Conservation (phyloP, 2,888 invertebrate species). For the Plebejus argus region DNA sequence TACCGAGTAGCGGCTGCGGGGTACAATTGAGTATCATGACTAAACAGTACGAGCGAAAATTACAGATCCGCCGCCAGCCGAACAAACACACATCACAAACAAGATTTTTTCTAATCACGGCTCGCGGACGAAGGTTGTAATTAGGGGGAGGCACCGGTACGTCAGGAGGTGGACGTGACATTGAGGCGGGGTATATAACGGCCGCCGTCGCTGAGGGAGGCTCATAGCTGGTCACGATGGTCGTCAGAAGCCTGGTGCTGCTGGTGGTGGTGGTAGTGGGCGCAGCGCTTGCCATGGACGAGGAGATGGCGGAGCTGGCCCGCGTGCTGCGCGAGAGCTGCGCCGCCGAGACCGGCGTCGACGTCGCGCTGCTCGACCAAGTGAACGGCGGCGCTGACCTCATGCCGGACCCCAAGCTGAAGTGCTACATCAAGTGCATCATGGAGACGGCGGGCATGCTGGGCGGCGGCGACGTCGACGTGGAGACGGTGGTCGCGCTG, state of each 20-base stretch:
- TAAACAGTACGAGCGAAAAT: conserved; percentile 46
- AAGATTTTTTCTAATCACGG: conserved; percentile 51
- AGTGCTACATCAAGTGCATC: conserved; percentile 71
- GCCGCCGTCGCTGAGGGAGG: not conserved
- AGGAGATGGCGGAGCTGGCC: conserved; percentile 68
- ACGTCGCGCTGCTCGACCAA: conserved; percentile 54
- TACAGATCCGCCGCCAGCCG: conserved; percentile 40
- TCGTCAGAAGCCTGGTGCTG: not conserved
- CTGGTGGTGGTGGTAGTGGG: conserved; percentile 37
- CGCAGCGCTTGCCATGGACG: conserved; percentile 52
- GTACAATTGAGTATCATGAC: conserved; percentile 56
- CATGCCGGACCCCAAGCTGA: conserved; percentile 57
- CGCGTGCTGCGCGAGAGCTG: conserved; percentile 66
- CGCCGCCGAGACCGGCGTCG: conserved; percentile 61
- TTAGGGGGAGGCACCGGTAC: conserved; percentile 46
- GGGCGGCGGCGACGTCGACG: conserved; percentile 61
- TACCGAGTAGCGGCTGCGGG: conserved; percentile 39
- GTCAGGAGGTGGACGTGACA: conserved; percentile 45
- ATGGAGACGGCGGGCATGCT: conserved; percentile 75
- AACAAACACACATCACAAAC: conserved; percentile 46
- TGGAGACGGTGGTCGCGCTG: conserved; percentile 65
- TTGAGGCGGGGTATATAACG: conserved; percentile 50
- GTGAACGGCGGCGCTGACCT: conserved; percentile 63
- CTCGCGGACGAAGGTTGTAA: conserved; percentile 47
- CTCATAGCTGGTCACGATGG: not conserved